A percentile compares a stretch with the other conserved stretches of the same genome.
These are phyloP conservation scores for Rhipidura dahli DNA, from an alignment of 2,113 vertebrate species.

Conservation along the genomic window DNA sequence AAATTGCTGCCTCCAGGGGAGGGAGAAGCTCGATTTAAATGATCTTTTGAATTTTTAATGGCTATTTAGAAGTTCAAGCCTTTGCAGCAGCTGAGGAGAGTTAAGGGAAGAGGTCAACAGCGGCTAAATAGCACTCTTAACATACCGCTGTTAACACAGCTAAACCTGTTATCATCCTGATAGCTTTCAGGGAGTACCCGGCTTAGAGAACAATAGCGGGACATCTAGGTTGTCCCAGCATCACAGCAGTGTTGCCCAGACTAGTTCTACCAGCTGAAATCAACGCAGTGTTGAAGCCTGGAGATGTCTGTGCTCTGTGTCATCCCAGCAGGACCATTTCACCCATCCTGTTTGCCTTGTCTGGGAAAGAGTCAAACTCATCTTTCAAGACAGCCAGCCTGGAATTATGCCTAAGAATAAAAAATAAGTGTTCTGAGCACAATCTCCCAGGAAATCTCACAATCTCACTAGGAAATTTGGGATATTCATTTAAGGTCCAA, in stretches of 20 bases:
- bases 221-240: background rate
- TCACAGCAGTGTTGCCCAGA: background rate
- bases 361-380: background rate
- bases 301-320: background rate
- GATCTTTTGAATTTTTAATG: background rate
- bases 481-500: background rate
- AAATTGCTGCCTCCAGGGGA: background rate
- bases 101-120: background rate
- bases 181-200: background rate
- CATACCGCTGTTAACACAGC: background rate
- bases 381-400: background rate
- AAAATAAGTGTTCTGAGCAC: background rate
- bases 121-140: background rate
- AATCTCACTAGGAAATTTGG: background rate
- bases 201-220: background rate
- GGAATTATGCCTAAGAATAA: background rate
- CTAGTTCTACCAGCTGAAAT: background rate
- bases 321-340: background rate
- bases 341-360: background rate
- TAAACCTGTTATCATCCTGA: background rate
- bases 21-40: background rate
- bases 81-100: background rate
- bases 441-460: too few relatives aligned
- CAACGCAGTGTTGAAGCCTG: background rate
- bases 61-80: background rate